Conservation (phyloP, 2,797 vertebrate genomes). For the Adelosebastes latens region DNA sequence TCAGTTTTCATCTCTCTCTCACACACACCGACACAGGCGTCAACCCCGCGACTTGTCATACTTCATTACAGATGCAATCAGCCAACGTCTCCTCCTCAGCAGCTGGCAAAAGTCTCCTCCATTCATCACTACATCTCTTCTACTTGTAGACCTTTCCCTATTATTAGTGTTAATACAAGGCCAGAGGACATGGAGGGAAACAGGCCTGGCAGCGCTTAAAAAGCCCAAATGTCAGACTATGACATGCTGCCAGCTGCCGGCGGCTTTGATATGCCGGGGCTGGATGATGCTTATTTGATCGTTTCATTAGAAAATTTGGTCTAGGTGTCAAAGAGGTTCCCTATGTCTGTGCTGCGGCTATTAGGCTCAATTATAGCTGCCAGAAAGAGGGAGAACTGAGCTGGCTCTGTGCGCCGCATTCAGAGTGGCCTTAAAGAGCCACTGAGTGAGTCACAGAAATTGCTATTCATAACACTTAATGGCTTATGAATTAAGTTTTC, state of each 20-base stretch:
- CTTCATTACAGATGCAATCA: constrained; percentile 51
- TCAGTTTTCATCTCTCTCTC: not conserved
- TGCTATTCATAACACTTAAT: constrained; percentile 91
- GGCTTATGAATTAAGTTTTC: constrained; percentile 85
- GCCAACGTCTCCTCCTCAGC: constrained; percentile 57
- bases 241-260: constrained; percentile 81
- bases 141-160: constrained; percentile 67
- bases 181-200: constrained; percentile 79
- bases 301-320: constrained; percentile 86
- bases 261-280: constrained; percentile 84
- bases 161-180: constrained; percentile 79
- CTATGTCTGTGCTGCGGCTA: constrained; percentile 89
- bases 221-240: constrained; percentile 73
- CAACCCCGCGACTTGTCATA: constrained; percentile 47
- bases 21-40: constrained; percentile 1
- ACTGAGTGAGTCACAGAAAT: constrained; percentile 92
- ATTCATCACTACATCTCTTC: constrained; percentile 73
- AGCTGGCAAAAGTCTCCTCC: constrained; percentile 62
- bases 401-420: constrained; percentile 85
- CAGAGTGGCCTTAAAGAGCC: constrained; percentile 90
- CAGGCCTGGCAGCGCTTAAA: constrained; percentile 79
- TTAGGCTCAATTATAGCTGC: constrained; percentile 93
- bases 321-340: constrained; percentile 90
- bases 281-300: constrained; percentile 89
- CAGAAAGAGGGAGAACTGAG: constrained; percentile 90